A percentile compares a stretch with the other conserved stretches of the same genome.
Evolutionary conservation across 1,140 invertebrate genomes (phyloP).

Genomic region (Sarcophaga bullata): DNA sequence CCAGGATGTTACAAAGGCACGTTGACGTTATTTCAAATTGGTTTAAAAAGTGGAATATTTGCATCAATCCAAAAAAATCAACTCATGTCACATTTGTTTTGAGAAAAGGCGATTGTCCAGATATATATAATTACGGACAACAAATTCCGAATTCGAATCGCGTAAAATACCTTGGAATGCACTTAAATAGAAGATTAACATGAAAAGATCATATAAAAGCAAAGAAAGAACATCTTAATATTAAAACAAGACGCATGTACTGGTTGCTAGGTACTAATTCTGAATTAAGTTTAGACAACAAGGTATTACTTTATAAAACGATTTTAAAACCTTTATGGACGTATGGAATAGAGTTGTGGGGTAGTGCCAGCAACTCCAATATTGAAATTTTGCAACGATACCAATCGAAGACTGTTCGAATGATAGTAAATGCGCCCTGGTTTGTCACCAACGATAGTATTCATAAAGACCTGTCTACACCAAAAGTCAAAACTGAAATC

Average conservation of each 20-base stretch:
- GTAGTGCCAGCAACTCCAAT: conserved; percentile 47
- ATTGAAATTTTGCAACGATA: too few species aligned
- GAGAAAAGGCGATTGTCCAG: conserved; percentile 39
- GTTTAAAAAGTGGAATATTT: conserved; percentile 44
- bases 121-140: conserved; percentile 41
- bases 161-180: too few species aligned
- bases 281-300: conserved; percentile 41
- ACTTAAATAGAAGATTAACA: too few species aligned
- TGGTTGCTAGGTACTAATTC: conserved; percentile 43
- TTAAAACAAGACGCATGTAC: conserved; percentile 27
- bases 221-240: too few species aligned
- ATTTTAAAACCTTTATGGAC: too few species aligned
- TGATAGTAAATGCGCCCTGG: too few species aligned
- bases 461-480: not conserved
- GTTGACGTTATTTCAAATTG: conserved; percentile 18
- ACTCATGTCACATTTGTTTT: conserved; percentile 38
- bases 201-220: too few species aligned
- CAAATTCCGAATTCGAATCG: conserved; percentile 40
- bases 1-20: not conserved
- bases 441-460: not conserved
- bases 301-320: too few species aligned
- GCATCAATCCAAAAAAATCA: conserved; percentile 40
- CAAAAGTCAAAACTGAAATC: not conserved
- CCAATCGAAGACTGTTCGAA: too few species aligned
- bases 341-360: conserved; percentile 46